These are phyloP conservation scores for Yponomeuta malinellus DNA, from an alignment of 2,888 invertebrate genomes.

Conservation along the genomic window DNA sequence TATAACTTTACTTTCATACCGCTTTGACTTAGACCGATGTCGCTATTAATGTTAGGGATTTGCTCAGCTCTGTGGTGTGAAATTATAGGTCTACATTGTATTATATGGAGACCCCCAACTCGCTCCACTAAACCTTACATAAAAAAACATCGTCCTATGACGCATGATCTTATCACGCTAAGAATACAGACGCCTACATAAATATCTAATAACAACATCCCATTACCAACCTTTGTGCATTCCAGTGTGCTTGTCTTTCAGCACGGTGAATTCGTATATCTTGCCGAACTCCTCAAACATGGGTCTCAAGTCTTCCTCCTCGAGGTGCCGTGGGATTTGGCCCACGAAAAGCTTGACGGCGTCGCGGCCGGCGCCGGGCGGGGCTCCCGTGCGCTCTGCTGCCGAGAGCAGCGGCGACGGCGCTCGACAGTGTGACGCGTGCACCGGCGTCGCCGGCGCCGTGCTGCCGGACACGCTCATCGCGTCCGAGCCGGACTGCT, in stretches of 20 bases:
- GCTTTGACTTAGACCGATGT: not conserved
- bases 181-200: not conserved
- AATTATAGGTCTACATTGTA: no score
- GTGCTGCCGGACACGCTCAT: conserved; percentile 42
- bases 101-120: no score
- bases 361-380: conserved; percentile 67
- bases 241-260: conserved; percentile 96
- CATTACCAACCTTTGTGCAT: conserved; percentile 90
- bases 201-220: not conserved
- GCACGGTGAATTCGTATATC: conserved; percentile 94
- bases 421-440: conserved; percentile 33
- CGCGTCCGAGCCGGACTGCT: conserved; percentile 30
- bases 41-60: not conserved
- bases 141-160: not conserved
- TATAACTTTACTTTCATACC: conserved; percentile 1
- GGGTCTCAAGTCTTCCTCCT: conserved; percentile 90
- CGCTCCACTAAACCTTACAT: not conserved
- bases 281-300: conserved; percentile 95
- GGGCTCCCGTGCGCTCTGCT: conserved; percentile 63
- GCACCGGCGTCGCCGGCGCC: conserved; percentile 66
- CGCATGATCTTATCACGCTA: not conserved
- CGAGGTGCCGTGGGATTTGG: conserved; percentile 92
- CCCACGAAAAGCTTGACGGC: conserved; percentile 93
- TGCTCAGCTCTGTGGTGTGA: not conserved
- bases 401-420: conserved; percentile 52